Percentiles rank a stretch among this genome's conserved stretches.
Evolutionary conservation across 2,888 invertebrate species (phyloP).

Genomic region (Myopa testacea): DNA sequence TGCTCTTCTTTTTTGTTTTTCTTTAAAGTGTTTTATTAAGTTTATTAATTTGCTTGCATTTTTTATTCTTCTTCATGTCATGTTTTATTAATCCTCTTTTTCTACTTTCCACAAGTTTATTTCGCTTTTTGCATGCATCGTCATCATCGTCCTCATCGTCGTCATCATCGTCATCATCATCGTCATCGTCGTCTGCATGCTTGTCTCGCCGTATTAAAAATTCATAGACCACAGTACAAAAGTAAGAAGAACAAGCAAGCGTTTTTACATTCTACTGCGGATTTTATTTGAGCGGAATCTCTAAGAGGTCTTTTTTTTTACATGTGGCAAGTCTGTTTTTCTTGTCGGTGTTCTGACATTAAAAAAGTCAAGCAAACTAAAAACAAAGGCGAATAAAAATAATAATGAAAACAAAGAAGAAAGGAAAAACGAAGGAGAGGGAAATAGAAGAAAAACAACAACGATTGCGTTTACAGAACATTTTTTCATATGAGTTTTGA

Average conservation of each 20-base stretch:
- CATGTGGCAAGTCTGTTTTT: background rate
- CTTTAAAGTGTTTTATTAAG: background rate
- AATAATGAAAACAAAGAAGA: background rate
- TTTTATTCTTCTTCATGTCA: background rate
- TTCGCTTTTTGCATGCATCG: background rate
- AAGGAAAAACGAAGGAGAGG: background rate
- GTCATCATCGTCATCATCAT: background rate
- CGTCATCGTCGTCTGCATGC: background rate
- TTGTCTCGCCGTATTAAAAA: slow-evolving; percentile 59
- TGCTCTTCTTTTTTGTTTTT: background rate
- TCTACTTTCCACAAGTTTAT: background rate
- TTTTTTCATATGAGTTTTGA: too few relatives aligned
- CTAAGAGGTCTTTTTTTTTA: background rate
- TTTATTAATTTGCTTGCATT: background rate
- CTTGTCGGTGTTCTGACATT: slow-evolving; percentile 5
- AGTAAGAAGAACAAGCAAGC: slow-evolving; percentile 32
- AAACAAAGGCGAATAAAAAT: too few relatives aligned
- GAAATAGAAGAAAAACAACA: background rate
- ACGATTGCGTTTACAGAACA: background rate
- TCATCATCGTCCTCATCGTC: background rate
- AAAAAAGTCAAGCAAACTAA: too few relatives aligned
- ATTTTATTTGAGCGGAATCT: slow-evolving; percentile 37
- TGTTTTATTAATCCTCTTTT: background rate
- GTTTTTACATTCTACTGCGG: slow-evolving; percentile 55
- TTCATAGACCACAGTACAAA: slow-evolving; percentile 61